A percentile compares a stretch with the other conserved stretches of the same genome.
Conservation (phyloP, 1,140 invertebrate genomes). For the Procambarus clarkii region DNA sequence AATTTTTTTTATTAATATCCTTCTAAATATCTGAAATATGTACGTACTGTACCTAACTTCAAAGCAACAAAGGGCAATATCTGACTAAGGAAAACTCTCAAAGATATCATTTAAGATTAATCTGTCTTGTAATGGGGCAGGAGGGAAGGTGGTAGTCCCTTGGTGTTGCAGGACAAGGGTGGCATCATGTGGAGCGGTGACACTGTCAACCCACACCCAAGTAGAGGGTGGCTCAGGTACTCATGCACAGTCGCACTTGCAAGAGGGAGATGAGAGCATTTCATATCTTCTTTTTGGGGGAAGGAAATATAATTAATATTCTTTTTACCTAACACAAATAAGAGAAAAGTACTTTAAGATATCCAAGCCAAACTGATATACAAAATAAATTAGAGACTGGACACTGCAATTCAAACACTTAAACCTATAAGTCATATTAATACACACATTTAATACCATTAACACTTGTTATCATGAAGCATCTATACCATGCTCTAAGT, state of each 20-base stretch:
- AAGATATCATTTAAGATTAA: not conserved
- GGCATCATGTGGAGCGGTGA: slow-evolving; percentile 23
- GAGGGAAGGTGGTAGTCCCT: slow-evolving; percentile 37
- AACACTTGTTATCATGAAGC: not conserved
- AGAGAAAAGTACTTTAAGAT: not conserved
- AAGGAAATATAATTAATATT: slow-evolving; percentile 27
- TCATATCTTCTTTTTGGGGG: slow-evolving; percentile 6
- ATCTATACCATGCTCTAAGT: slow-evolving; percentile 3
- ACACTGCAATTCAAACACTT: not conserved
- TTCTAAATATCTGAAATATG: not conserved
- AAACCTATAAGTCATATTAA: not conserved
- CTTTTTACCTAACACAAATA: not conserved
- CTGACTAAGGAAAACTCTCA: not conserved
- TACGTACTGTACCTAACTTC: not conserved
- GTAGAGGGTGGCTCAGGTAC: slow-evolving; percentile 15
- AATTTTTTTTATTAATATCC: too few relatives aligned
- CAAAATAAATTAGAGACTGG: not conserved
- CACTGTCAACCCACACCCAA: slow-evolving; percentile 14
- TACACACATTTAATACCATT: not conserved
- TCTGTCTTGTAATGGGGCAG: not conserved
- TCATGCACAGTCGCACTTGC: slow-evolving; percentile 25
- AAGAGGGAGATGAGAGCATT: slow-evolving; percentile 12
- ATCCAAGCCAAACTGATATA: not conserved
- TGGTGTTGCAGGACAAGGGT: slow-evolving; percentile 21
- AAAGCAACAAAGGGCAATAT: not conserved